phyloP scores from a whole-genome alignment of 1,140 invertebrate genomes.

The Sesamia nonagrioides region DNA sequence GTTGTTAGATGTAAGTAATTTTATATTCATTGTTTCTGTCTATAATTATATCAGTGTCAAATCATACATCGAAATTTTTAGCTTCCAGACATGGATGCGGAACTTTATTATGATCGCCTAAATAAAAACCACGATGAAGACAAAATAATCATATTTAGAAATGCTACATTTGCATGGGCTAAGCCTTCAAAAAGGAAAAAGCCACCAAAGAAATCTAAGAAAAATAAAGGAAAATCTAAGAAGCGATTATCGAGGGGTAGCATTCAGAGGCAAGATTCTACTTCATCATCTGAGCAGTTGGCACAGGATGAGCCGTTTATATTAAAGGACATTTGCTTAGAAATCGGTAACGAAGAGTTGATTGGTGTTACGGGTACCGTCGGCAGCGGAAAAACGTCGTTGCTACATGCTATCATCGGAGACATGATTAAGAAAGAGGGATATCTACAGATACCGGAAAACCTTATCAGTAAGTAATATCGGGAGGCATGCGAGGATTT shows the following conservation, averaged over 20 bases:
- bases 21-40: background rate
- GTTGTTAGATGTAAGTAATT: constrained; percentile 90
- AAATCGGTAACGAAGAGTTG: constrained; percentile 89
- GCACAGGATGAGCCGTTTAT: constrained; percentile 76
- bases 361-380: constrained; percentile 92
- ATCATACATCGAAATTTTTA: constrained; percentile 62
- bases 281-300: constrained; percentile 62
- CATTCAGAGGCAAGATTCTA: constrained; percentile 66
- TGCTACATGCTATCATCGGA: constrained; percentile 92
- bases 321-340: constrained; percentile 88
- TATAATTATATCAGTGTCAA: constrained; percentile 10
- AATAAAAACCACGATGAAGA: constrained; percentile 81
- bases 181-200: constrained; percentile 61
- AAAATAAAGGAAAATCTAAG: constrained; percentile 86
- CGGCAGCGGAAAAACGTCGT: constrained; percentile 93
- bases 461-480: constrained; percentile 87
- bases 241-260: constrained; percentile 70
- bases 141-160: constrained; percentile 85
- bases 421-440: constrained; percentile 91
- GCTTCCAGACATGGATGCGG: constrained; percentile 90
- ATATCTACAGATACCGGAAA: constrained; percentile 89
- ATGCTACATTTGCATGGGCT: constrained; percentile 85
- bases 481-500: no score
- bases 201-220: constrained; percentile 65
- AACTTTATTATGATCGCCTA: constrained; percentile 82